A percentile compares a stretch with the other conserved stretches of the same genome.
Evolutionary conservation across 2,113 vertebrate genomes (phyloP).

Genomic region (Leiothrix lutea): DNA sequence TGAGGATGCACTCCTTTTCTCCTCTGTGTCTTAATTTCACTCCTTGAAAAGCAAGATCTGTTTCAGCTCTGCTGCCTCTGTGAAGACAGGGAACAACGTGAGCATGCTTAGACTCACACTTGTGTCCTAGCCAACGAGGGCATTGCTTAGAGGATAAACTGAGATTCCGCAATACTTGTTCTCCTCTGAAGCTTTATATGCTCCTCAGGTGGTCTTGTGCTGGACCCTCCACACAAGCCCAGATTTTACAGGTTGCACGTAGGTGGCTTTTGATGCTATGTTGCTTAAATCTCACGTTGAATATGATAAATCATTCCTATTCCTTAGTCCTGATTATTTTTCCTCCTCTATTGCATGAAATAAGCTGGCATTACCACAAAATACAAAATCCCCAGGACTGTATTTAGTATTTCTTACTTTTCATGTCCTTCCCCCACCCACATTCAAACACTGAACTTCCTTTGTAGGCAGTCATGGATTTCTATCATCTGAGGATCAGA

Average conservation of each 20-base stretch:
- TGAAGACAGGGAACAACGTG: neutral
- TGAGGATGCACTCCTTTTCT: conserved; percentile 32
- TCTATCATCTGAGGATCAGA: conserved; percentile 37
- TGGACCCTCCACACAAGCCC: neutral
- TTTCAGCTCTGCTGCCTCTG: conserved; percentile 29
- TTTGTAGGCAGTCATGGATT: neutral
- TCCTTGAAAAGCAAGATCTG: conserved; percentile 34
- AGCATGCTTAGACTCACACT: neutral
- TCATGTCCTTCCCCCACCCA: neutral
- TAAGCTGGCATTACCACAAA: conserved; percentile 37
- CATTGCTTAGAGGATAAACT: neutral
- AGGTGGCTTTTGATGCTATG: neutral
- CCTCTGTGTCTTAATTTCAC: conserved; percentile 43
- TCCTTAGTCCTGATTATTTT: conserved; percentile 1
- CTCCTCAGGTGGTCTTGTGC: neutral
- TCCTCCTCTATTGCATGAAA: neutral
- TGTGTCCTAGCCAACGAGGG: neutral
- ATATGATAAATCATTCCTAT: neutral
- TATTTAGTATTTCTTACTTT: conserved; percentile 27
- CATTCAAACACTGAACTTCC: neutral
- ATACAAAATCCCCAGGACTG: conserved; percentile 2
- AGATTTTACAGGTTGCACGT: neutral
- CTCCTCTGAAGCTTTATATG: neutral
- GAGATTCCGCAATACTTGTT: neutral
- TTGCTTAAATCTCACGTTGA: neutral